phyloP scores from a whole-genome alignment of 2,113 vertebrate species.

The Sprattus sprattus region DNA sequence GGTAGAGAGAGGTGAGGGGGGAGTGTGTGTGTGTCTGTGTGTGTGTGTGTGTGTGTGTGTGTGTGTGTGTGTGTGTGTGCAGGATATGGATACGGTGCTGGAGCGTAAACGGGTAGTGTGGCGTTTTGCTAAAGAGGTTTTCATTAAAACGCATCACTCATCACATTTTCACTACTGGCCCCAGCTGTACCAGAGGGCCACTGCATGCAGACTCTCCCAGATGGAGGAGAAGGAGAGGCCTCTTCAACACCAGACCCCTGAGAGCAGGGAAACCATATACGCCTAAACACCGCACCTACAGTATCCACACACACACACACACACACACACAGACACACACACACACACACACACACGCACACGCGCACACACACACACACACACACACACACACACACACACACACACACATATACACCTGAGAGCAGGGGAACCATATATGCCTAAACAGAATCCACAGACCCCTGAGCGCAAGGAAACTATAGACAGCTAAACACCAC shows the following conservation, averaged over 20 bases:
- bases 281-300: neutral
- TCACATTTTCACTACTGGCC: slow-evolving; percentile 26
- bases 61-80: neutral
- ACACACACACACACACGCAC: neutral
- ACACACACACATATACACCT: neutral
- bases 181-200: neutral
- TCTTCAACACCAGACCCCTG: neutral
- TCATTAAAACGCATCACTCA: slow-evolving; percentile 46
- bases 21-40: neutral
- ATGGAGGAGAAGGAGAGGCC: neutral
- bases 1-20: too few relatives aligned
- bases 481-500: neutral
- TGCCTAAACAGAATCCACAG: too few relatives aligned
- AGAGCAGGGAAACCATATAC: neutral
- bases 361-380: neutral
- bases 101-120: neutral
- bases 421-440: too few relatives aligned
- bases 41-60: neutral
- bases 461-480: too few relatives aligned
- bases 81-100: neutral
- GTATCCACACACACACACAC: slow-evolving; percentile 6
- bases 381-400: neutral
- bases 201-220: neutral
- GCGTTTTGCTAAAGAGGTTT: slow-evolving; percentile 42
- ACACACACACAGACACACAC: neutral